Evolutionary conservation across 2,113 vertebrate genomes (phyloP).

Genomic region (Tautogolabrus adspersus): DNA sequence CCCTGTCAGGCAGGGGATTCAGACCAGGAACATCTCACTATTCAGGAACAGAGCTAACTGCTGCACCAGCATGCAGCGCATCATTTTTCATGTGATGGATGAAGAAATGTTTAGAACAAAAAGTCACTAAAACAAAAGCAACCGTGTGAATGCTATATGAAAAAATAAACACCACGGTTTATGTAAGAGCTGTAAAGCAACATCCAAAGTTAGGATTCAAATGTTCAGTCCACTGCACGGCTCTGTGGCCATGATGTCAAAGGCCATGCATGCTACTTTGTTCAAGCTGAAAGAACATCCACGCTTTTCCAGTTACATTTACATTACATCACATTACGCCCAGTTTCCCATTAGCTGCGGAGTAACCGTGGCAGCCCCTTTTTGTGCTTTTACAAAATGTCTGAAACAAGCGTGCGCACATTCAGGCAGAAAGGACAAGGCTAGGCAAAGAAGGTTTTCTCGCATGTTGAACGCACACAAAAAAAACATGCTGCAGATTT

Average conservation of each 20-base stretch:
- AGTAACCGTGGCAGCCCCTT: slow-evolving; percentile 51
- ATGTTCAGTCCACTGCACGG: neutral
- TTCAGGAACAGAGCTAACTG: too few species aligned
- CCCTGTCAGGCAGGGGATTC: too few species aligned
- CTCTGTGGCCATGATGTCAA: neutral
- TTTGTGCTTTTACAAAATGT: slow-evolving; percentile 42
- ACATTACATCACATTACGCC: slow-evolving; percentile 43
- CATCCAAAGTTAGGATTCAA: too few species aligned
- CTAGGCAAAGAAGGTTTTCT: neutral
- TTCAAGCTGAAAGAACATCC: slow-evolving; percentile 40
- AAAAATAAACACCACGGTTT: too few species aligned
- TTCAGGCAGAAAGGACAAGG: neutral
- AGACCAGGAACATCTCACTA: too few species aligned
- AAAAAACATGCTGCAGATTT: neutral
- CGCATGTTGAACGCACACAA: neutral
- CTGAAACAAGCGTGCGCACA: slow-evolving; percentile 9
- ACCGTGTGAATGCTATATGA: too few species aligned
- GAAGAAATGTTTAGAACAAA: too few species aligned
- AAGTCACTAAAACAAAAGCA: too few species aligned
- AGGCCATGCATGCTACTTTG: slow-evolving; percentile 38
- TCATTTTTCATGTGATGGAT: too few species aligned
- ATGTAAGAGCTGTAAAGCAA: too few species aligned
- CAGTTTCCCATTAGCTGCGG: slow-evolving; percentile 31
- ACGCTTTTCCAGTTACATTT: slow-evolving; percentile 60
- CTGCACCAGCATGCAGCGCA: too few species aligned